phyloP scores from a whole-genome alignment of 2,888 invertebrate species.

The Camponotus fellah region DNA sequence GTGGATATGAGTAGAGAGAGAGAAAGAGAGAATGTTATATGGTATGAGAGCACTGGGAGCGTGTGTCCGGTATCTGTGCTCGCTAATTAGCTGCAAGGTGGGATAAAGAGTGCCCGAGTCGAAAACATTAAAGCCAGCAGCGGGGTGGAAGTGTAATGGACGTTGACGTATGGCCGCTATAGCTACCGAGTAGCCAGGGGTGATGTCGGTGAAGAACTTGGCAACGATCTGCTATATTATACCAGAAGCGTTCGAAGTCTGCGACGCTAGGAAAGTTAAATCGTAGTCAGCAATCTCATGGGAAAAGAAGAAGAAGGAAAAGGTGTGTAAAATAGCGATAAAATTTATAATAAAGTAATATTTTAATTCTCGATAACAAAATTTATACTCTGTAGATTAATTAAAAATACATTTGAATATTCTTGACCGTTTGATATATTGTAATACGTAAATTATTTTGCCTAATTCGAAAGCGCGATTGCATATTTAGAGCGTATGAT shows the following conservation, averaged over 20 bases:
- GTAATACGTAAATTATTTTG: slow-evolving; percentile 8
- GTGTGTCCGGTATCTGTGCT: slow-evolving; percentile 79
- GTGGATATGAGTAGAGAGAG: slow-evolving; percentile 50
- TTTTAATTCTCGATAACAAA: not conserved
- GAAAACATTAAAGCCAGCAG: slow-evolving; percentile 81
- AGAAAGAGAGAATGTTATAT: slow-evolving; percentile 56
- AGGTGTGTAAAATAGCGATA: not conserved
- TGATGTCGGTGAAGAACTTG: slow-evolving; percentile 71
- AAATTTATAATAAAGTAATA: slow-evolving; percentile 26
- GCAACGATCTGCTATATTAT: slow-evolving; percentile 68
- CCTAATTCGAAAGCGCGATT: slow-evolving; percentile 2
- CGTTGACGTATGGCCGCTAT: slow-evolving; percentile 79
- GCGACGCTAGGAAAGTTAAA: slow-evolving; percentile 43
- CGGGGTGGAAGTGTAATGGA: slow-evolving; percentile 78
- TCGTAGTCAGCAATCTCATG: slow-evolving; percentile 37
- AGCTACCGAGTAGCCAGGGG: slow-evolving; percentile 71
- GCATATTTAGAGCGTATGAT: slow-evolving; percentile 6
- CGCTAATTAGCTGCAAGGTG: slow-evolving; percentile 84
- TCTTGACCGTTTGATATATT: not conserved
- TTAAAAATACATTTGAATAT: slow-evolving; percentile 1
- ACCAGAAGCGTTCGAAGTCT: slow-evolving; percentile 62
- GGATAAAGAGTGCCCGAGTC: slow-evolving; percentile 81
- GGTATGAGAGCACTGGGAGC: slow-evolving; percentile 68
- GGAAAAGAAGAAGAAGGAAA: not conserved
- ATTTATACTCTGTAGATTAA: not conserved